These are phyloP conservation scores for Crepidodera aurea DNA, from an alignment of 2,888 invertebrate species.

Conservation along the genomic window DNA sequence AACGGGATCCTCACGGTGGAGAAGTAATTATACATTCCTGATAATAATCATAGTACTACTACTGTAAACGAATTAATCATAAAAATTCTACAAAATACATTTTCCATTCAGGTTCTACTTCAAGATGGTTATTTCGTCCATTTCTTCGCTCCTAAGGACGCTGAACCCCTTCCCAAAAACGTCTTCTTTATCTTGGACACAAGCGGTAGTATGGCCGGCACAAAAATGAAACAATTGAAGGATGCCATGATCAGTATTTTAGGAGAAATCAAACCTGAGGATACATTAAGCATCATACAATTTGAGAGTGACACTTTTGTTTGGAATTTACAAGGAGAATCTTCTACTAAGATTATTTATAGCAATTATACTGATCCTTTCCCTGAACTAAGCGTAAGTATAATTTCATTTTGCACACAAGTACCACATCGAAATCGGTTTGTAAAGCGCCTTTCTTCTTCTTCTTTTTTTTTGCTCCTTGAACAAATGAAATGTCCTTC, in stretches of 20 bases:
- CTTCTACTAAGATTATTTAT: slow-evolving; percentile 45
- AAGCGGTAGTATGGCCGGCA: slow-evolving; percentile 64
- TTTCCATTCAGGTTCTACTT: slow-evolving; percentile 37
- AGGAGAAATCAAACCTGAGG: slow-evolving; percentile 67
- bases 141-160: slow-evolving; percentile 61
- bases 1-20: slow-evolving; percentile 32
- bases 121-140: slow-evolving; percentile 63
- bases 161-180: slow-evolving; percentile 58
- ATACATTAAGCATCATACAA: slow-evolving; percentile 73
- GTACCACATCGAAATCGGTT: neutral
- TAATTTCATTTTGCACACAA: no score
- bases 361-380: slow-evolving; percentile 43
- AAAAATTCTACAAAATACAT: no score
- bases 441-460: no score
- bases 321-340: slow-evolving; percentile 64
- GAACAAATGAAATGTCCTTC: no score
- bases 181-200: slow-evolving; percentile 64
- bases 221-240: slow-evolving; percentile 60
- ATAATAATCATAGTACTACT: no score
- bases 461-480: no score
- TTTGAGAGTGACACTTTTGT: slow-evolving; percentile 66
- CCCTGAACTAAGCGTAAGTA: slow-evolving; percentile 15
- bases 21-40: slow-evolving; percentile 20
- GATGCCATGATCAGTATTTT: slow-evolving; percentile 71
- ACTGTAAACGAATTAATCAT: no score